Evolutionary conservation across 2,888 invertebrate genomes (phyloP), one percentile per base, ranked within the genome.

Genomic region (Dicyrtoma fusca): DNA sequence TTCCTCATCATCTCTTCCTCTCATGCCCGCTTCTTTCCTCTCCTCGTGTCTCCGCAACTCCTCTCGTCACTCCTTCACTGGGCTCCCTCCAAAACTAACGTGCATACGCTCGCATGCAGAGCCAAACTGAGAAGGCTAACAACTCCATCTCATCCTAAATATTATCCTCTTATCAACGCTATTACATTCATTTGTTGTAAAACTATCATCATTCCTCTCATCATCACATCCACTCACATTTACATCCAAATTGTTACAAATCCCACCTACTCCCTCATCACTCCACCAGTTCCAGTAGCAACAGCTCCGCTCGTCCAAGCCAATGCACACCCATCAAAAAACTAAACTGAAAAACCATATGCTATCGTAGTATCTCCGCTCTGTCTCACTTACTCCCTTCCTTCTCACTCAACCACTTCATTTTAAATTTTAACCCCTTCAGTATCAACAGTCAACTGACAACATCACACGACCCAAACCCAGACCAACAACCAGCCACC

Each of bases 201-300:
- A 68, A 68, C 68, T 57, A 68, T 68, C 68, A 68, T 68, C 68
- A 68, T 68, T 55, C 42, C 68, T 55, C 55, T 66, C 68, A 68
- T 53, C 57, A 57, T 61, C 61, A 61, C 61, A 61, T 68, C 68
- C 25, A 51, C 51, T 26, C 49, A 49, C 47, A 51, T 65, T 51
- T 65, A 17, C 51, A 65, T 65, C 53, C 65, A 65, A 65, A 65
- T 65, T 65, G 51, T 51, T 51, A 34, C 51, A 61, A 34, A 61
- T 42, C 61, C 26, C 26, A 14, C 61, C 44, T 61, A 5, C 14
- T 25, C 26, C 59, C 59, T 59, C 49, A 3, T 49, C 49, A 49
- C 49, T 17, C 19, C 49, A 49, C n/a, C 49, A 3, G 34, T 34
- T 3, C 34, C 34, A 34, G 4, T 34, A 34, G 4, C 8, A 34